Base-by-base conservation (phyloP, 2,888 invertebrate genomes). In the Mamestra brassicae region DNA sequence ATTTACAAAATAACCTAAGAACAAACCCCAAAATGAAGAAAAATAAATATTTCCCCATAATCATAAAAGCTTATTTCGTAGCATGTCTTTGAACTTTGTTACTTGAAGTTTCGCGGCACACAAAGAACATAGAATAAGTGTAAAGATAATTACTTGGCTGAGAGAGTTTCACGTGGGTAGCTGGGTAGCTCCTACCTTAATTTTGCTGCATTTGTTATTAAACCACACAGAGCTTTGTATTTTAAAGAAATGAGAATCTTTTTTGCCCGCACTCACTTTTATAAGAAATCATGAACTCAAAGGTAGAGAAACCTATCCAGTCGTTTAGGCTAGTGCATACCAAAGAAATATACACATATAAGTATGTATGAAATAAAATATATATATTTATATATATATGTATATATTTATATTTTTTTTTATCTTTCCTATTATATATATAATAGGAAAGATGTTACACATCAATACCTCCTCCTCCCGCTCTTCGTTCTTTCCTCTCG, bases 81-180 rank as follows among this genome's bases (percentile, higher is more conserved):
- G 15, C 45, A 55, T 67, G 58, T 55, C 57, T 73, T 78, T 79
- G 67, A 78, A 58, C 73, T 66, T 78, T 62, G 38, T 79, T 47
- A 50, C 63, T 66, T 57, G 26, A 38, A 66, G 71, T 79, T 73
- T 69, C 34, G 50, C 52, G 36, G 64, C 50, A 57, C 52, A 80
- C 45, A 79, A 69, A 75, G 61, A 57, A 60, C 38, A n/a, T 26
- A 50, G 38, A 17, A 75, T 68, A 61, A 65, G n/a, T 36, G 34
- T 61, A 52, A 61, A 47, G 61, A 69, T 75, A 79, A 80, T 79
- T 61, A 69, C 68, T 69, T 69, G 5, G 52, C 57, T 61, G 61
- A 36, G 55, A n/a, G 50, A 74, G 65, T 65, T 65, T 65, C 38
- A 34, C 11, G 11, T 11, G 78, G 15, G 61, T 42, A 63, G 11